A percentile compares a stretch with the other conserved stretches of the same genome.
phyloP scores from a whole-genome alignment of 2,888 invertebrate species.

The Mystacides longicornis region DNA sequence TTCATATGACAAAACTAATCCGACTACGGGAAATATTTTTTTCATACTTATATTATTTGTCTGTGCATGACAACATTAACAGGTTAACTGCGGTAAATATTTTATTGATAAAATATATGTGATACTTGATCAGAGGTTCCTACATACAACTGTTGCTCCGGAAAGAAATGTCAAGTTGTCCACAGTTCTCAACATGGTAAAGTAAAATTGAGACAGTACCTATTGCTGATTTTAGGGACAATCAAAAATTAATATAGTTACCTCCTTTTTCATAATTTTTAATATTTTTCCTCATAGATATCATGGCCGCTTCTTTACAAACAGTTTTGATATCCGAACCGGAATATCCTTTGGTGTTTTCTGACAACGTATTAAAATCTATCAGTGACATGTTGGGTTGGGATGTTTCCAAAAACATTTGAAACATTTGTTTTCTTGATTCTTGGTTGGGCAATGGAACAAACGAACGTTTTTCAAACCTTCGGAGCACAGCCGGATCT shows the following conservation, averaged over 20 bases:
- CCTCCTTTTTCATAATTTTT: background rate
- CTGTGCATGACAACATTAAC: too few relatives aligned
- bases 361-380: constrained; percentile 44
- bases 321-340: constrained; percentile 82
- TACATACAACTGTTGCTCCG: too few relatives aligned
- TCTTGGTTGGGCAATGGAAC: constrained; percentile 66
- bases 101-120: too few relatives aligned
- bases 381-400: constrained; percentile 38
- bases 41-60: too few relatives aligned
- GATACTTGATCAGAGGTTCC: too few relatives aligned
- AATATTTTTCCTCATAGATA: constrained; percentile 49
- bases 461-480: constrained; percentile 80
- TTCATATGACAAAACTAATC: too few relatives aligned
- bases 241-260: background rate
- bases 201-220: too few relatives aligned
- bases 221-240: too few relatives aligned
- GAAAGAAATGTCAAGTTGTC: too few relatives aligned
- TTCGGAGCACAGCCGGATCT: constrained; percentile 77
- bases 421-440: constrained; percentile 63
- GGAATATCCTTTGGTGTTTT: constrained; percentile 67
- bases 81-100: too few relatives aligned
- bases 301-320: constrained; percentile 86
- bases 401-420: constrained; percentile 49
- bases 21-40: too few relatives aligned
- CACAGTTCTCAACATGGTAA: too few relatives aligned